Percentiles rank a stretch among this genome's conserved stretches.
Conservation (phyloP, 2,113 vertebrate species). For the Mohoua ochrocephala region DNA sequence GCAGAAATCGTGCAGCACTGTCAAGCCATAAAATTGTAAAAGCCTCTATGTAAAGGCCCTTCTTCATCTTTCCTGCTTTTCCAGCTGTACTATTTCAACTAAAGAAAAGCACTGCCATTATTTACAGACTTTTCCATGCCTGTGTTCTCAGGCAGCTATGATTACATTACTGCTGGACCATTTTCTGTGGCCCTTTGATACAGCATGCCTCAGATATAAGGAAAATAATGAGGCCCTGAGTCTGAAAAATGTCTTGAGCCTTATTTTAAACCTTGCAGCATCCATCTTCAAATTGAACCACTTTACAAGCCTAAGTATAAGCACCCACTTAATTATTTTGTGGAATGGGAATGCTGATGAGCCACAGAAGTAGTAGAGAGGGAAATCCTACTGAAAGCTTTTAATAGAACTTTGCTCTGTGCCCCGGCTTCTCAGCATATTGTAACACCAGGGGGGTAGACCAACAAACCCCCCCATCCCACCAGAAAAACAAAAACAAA, state of each 20-base stretch:
- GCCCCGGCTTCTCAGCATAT: not conserved
- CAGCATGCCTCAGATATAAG: not conserved
- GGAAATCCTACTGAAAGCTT: not conserved
- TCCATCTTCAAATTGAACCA: not conserved
- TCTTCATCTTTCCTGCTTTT: not conserved
- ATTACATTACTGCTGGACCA: not conserved
- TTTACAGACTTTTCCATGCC: not conserved
- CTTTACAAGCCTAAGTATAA: not conserved
- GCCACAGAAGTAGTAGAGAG: not conserved
- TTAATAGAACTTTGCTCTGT: not conserved
- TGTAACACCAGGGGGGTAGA: not conserved
- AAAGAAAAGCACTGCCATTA: not conserved
- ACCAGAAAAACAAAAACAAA: too few relatives aligned
- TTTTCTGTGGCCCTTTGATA: not conserved
- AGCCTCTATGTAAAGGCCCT: not conserved
- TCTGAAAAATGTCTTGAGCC: not conserved
- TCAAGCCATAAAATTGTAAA: not conserved
- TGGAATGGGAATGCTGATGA: not conserved
- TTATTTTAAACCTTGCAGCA: not conserved
- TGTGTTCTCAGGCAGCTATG: not conserved
- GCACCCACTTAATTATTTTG: not conserved
- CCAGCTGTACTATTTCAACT: not conserved
- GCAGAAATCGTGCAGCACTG: not conserved
- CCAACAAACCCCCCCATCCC: accelerated
- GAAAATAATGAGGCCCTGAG: not conserved